Base-by-base conservation (phyloP, 2,797 vertebrate species). In the Setipinna tenuifilis region DNA sequence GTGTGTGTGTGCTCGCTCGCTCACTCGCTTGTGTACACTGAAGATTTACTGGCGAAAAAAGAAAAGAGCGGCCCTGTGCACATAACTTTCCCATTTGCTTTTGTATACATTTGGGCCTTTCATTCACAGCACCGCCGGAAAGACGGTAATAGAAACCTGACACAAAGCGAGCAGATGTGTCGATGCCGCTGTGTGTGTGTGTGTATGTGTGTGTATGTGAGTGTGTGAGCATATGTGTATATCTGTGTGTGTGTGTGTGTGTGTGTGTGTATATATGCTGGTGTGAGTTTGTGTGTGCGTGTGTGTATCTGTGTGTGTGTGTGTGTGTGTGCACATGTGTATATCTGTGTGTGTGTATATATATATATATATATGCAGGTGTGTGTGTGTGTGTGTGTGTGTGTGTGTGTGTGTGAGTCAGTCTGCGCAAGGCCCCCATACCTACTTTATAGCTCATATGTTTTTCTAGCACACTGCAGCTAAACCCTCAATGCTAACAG, bases 81-180 rank as follows among this genome's bases (percentile, higher is more conserved):
- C 62, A 85, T 25, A 68, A 12, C 41, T 85, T 81, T 48, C 25
- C 12, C 12, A 71, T 35, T 71, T 71, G 28, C 65, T 35, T 71
- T 71, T 71, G 65, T 31, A 17, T 71, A 71, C 65, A 71, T 71
- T 71, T 71, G 28, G 25, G 0, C 35, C 61, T 41, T 82, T 65
- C 85, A 75, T 85, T 86, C 82, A 86, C 35, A 31, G 21, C 46
- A 58, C 68, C 65, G 84, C 57, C 81, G 28, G 83, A 87, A 88
- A 88, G 35, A 23, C 84, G 75, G 84, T 84, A 84, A 87, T 62
- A 75, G 65, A 81, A 19, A 68, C 31, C 28, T 31, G 21, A 81
- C 65, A 78, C 83, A 87, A 85, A 48, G 54, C 19, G 17, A 35
- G 28, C 86, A 89, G 85, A 83, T 83, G 85, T 62, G 35, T 41